Base-by-base conservation (phyloP, 2,888 invertebrate species). In the Panopea generosa region DNA sequence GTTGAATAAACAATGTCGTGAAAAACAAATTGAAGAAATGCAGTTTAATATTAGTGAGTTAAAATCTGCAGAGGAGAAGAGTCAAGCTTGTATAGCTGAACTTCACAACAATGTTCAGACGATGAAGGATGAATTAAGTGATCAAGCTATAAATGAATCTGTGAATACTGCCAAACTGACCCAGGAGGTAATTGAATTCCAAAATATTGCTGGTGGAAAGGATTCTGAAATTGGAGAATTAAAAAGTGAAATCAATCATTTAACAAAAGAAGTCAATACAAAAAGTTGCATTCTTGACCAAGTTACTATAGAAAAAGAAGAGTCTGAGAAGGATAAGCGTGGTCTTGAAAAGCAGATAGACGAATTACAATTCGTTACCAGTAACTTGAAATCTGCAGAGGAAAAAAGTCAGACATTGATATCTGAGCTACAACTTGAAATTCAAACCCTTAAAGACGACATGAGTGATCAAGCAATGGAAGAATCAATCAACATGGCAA, bases 71-170 rank as follows among this genome's bases (percentile, higher is more conserved):
- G 45, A 45, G 45, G 45, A 45, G 16, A 45, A 45, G 20, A 18
- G 20, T 16, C 45, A 45, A 20, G 16, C 45, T 9, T 3, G 3
- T 45, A 20, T 45, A 18, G 45, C 4, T 9, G 45, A 45, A 20
- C 45, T 45, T 16, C 20, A 18, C 9, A 16, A 45, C 6, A n/a
- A 45, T 9, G 16, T 45, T 45, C 45, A 45, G 16, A 18, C 45
- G 16, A 9, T 81, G 47, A 80, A 78, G 67, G 78, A 78, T 74
- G 55, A 66, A 7, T 24, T 74, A 18, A 74, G 71, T 67, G 70
- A 71, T 18, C 67, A 71, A 52, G 62, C 67, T 26, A 63, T 68
- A 60, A 71, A 78, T 33, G 63, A 74, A 55, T 71, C 78, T 50
- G 71, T 63, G 4, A 74, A 63, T 24, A 56, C 29, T 24, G 67